These are phyloP conservation scores for Schizotus pectinicornis DNA, from an alignment of 2,888 invertebrate species.

Conservation along the genomic window DNA sequence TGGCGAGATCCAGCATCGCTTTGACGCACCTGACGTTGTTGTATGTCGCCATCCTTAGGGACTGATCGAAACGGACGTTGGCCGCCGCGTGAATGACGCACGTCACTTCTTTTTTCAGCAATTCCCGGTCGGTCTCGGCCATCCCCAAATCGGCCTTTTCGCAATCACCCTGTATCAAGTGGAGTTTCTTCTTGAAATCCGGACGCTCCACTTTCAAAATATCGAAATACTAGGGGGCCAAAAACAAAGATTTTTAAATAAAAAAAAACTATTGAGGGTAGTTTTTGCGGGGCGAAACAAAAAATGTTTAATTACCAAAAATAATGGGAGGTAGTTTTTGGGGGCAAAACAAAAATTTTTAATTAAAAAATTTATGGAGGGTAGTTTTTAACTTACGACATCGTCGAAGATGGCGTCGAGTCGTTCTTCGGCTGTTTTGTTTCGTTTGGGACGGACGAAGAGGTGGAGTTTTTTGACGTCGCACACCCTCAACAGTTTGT, in stretches of 20 bases:
- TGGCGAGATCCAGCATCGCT: conserved; percentile 38
- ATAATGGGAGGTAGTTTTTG: no score
- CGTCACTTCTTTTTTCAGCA: conserved; percentile 61
- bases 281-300: no score
- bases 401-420: background rate
- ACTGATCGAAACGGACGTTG: conserved; percentile 71
- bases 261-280: no score
- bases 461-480: background rate
- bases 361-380: no score
- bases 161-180: conserved; percentile 60
- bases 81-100: conserved; percentile 74
- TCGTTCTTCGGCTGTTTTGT: background rate
- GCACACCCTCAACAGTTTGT: conserved; percentile 60
- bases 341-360: no score
- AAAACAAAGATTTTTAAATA: no score
- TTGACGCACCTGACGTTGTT: conserved; percentile 63
- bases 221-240: conserved; percentile 21
- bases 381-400: background rate
- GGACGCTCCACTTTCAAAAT: background rate
- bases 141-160: conserved; percentile 56
- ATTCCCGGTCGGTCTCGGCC: conserved; percentile 54
- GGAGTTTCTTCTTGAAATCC: conserved; percentile 1
- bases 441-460: background rate
- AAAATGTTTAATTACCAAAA: no score
- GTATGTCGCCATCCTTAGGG: conserved; percentile 65